Evolutionary conservation across 92 coral and sea anemone genomes (phyloP).

Genomic region (Palythoa grandiflora): DNA sequence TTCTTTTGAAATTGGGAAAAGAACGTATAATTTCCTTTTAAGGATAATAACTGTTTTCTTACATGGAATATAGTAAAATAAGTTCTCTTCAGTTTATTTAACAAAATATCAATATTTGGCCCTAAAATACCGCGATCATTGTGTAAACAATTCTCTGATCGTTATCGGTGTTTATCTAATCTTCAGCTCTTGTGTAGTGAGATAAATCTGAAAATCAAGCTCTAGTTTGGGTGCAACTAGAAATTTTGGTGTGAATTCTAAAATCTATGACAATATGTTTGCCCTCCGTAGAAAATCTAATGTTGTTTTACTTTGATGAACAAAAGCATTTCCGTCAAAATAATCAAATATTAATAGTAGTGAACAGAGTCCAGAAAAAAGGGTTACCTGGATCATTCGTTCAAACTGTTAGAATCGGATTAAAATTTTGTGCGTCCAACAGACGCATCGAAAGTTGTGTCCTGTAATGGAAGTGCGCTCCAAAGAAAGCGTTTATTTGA

Average conservation of each 20-base stretch:
- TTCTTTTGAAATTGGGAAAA: neutral
- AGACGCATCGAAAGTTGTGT: neutral
- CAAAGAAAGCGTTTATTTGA: constrained; percentile 2
- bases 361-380: neutral
- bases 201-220: neutral
- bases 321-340: constrained; percentile 7
- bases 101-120: neutral
- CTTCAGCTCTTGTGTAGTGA: neutral
- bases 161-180: neutral
- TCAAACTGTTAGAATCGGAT: neutral
- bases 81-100: neutral
- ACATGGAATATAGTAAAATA: neutral
- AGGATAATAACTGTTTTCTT: neutral
- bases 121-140: neutral
- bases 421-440: neutral
- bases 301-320: constrained; percentile 14
- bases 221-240: neutral
- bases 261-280: neutral
- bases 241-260: neutral
- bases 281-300: neutral
- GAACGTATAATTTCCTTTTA: neutral
- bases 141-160: neutral
- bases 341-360: constrained; percentile 28
- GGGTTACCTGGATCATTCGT: neutral
- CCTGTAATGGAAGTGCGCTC: neutral